Base-by-base conservation (phyloP, 2,113 vertebrate genomes). In the Delphinapterus leucas region DNA sequence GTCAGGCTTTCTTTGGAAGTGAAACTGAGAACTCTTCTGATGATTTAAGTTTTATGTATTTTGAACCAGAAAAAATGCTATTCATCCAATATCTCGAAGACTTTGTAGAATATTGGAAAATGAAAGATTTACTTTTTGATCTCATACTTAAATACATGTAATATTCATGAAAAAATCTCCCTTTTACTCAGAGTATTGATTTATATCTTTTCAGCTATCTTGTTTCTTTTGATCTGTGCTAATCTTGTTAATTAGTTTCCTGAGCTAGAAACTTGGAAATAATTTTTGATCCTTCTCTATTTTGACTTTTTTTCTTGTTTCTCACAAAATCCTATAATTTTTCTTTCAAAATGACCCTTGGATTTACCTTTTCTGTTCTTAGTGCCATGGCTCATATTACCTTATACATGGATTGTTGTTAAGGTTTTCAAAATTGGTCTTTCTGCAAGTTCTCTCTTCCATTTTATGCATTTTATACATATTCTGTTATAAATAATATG, bases 11-110 rank as follows among this genome's bases (percentile, higher is more conserved):
- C 95, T 96, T 86, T 86, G 91, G 77, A 95, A 82, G 26, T 93
- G 68, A 95, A 97, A 96, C 95, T 85, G 33, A 96, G 96, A 97
- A 96, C 68, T 92, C 61, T 93, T 93, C 41, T 97, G 88, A 93
- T 90, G 81, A 94, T 90, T 96, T 92, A 71, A 91, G 79, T 96
- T 97, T 81, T 96, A n/a, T 81, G 33, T 88, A 86, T 90, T 94
- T 81, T 86, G 49, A 95, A 61, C 44, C 92, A 86, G 88, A 88
- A 96, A 81, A 97, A 96, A 85, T 61, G 18, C 44, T 97, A 0
- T 90, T 95, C 44, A 71, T 92, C 76, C 74, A 14, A 17, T 91
- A 71, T 81, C n/a, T 86, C 74, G 44, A 84, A 92, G 90, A 71
- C 41, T 79, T 94, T 53, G 21, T 87, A 23, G 49, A 70, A 86